phyloP scores from a whole-genome alignment of 2,113 vertebrate species.

The Podilymbus podiceps region DNA sequence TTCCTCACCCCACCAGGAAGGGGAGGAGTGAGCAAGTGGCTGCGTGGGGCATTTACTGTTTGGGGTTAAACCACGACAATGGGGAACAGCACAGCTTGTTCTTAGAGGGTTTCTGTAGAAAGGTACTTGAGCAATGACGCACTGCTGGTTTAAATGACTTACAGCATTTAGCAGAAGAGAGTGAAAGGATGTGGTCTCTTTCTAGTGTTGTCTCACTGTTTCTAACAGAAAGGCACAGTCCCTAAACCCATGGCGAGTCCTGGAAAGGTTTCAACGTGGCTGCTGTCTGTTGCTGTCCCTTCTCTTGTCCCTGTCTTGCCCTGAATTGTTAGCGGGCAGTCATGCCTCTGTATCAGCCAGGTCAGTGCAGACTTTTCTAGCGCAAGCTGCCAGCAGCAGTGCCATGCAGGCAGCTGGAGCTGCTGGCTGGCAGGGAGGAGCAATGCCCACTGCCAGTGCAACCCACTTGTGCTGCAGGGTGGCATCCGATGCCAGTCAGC shows the following conservation, averaged over 20 bases:
- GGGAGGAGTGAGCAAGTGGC: too few species aligned
- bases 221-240: not conserved
- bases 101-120: not conserved
- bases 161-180: not conserved
- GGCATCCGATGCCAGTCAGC: accelerated
- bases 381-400: not conserved
- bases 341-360: not conserved
- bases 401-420: not conserved
- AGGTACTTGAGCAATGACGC: not conserved
- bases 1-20: too few species aligned
- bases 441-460: accelerated
- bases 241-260: not conserved
- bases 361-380: not conserved
- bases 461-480: not conserved
- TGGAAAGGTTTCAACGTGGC: accelerated
- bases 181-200: not conserved
- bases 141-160: not conserved
- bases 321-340: not conserved
- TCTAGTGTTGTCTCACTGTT: not conserved
- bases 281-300: not conserved
- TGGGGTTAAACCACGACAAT: too few species aligned
- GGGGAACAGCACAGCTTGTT: not conserved
- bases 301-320: not conserved
- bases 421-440: not conserved
- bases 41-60: too few species aligned